Evolutionary conservation across 2,113 vertebrate genomes (phyloP).

Genomic region (Plecotus auritus): DNA sequence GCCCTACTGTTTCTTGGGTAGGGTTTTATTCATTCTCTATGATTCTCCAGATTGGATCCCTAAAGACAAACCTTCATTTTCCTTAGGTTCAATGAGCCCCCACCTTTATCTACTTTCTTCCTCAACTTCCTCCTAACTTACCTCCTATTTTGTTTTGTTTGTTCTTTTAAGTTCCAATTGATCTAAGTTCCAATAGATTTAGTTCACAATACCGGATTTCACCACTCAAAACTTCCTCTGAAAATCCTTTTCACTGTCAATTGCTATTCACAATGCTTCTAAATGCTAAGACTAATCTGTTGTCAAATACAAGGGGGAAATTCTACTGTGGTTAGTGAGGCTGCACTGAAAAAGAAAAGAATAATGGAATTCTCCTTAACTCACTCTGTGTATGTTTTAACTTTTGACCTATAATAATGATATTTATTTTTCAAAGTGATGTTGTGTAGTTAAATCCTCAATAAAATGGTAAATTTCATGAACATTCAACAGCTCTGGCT

Average conservation of each 20-base stretch:
- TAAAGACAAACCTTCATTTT: background rate
- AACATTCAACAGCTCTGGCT: background rate
- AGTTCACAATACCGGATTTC: background rate
- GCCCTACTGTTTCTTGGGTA: background rate
- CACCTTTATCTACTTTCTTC: background rate
- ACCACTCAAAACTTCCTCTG: background rate
- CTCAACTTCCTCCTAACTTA: background rate
- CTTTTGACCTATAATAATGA: background rate
- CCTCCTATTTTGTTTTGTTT: background rate
- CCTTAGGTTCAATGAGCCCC: background rate
- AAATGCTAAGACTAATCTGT: background rate
- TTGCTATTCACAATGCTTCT: background rate
- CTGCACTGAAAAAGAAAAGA: background rate
- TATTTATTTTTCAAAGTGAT: background rate
- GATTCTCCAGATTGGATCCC: background rate
- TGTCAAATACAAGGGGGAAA: background rate
- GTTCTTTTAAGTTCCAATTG: background rate
- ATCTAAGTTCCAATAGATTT: background rate
- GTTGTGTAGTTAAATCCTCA: background rate
- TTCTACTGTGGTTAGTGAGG: background rate
- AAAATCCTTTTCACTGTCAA: background rate
- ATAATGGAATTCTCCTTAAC: background rate
- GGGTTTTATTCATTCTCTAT: background rate
- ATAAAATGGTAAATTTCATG: background rate
- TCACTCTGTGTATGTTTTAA: background rate